Conservation (phyloP, 2,888 invertebrate genomes). For the Idaea aversata region DNA sequence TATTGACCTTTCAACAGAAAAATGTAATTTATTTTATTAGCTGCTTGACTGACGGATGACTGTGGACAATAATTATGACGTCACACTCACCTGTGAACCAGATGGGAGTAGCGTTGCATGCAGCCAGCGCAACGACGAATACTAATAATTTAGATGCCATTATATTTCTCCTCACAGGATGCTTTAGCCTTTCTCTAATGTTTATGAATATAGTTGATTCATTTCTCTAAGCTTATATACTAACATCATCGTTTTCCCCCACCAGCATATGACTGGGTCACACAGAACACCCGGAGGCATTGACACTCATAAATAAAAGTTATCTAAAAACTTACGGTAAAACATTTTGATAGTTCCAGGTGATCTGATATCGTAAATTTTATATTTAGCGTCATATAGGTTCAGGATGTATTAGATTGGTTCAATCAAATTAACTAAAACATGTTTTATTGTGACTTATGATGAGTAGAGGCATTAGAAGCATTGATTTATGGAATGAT, state of each 20-base stretch:
- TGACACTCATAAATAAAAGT: slow-evolving; percentile 65
- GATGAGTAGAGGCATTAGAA: background rate
- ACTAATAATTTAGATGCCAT: slow-evolving; percentile 61
- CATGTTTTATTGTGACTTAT: slow-evolving; percentile 2
- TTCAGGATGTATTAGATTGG: slow-evolving; percentile 38
- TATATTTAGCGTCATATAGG: slow-evolving; percentile 34
- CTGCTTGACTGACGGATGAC: background rate
- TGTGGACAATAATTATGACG: slow-evolving; percentile 6
- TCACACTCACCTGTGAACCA: slow-evolving; percentile 48
- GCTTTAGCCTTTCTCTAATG: slow-evolving; percentile 56
- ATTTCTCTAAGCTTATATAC: slow-evolving; percentile 70
- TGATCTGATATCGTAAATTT: slow-evolving; percentile 56
- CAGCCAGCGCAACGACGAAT: slow-evolving; percentile 46
- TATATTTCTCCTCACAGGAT: slow-evolving; percentile 38
- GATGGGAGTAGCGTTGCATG: slow-evolving; percentile 52
- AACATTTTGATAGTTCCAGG: slow-evolving; percentile 50
- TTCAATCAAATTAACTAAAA: slow-evolving; percentile 26
- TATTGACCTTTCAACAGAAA: background rate
- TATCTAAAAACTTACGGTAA: slow-evolving; percentile 62
- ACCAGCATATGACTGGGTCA: slow-evolving; percentile 57
- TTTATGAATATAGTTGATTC: slow-evolving; percentile 61
- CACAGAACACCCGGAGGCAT: slow-evolving; percentile 53
- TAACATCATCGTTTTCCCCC: slow-evolving; percentile 56
- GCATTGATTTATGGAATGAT: slow-evolving; percentile 1
- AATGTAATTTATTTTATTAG: background rate